Percentiles rank a stretch among this genome's conserved stretches.
These are phyloP conservation scores for Drosophila kohkoa DNA, from an alignment of 1,140 invertebrate genomes.

Conservation along the genomic window DNA sequence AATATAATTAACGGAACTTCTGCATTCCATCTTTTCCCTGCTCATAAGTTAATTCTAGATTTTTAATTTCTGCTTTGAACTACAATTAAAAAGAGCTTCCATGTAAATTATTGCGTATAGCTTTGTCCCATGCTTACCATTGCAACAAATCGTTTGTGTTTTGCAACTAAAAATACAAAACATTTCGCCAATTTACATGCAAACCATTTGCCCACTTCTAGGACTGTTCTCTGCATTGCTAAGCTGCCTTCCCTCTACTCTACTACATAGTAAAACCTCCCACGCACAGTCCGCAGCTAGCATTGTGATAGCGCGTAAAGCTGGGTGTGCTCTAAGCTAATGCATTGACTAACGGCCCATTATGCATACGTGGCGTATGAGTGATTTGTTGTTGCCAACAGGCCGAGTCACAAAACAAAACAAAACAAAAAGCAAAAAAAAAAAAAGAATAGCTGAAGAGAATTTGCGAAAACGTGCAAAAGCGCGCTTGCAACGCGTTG, in stretches of 20 bases:
- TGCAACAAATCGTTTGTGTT: neutral
- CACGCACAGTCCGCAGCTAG: neutral
- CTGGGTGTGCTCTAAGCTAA: conserved; percentile 46
- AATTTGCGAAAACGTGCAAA: conserved; percentile 30
- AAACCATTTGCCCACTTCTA: conserved; percentile 52
- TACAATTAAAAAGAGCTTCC: neutral
- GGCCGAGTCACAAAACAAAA: neutral
- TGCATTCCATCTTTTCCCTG: no score
- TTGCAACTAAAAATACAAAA: conserved; percentile 28
- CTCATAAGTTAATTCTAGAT: neutral
- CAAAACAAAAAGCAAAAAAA: no score
- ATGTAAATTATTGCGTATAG: conserved; percentile 6
- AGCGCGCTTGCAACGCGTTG: conserved; percentile 43
- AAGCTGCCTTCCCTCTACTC: neutral
- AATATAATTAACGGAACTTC: no score
- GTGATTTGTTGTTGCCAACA: conserved; percentile 51
- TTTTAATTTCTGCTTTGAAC: neutral
- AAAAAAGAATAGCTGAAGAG: conserved; percentile 22
- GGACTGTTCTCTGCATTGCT: conserved; percentile 25
- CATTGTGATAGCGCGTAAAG: conserved; percentile 5
- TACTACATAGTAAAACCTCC: no score
- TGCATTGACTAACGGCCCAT: conserved; percentile 76
- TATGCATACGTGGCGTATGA: conserved; percentile 49
- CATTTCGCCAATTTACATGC: conserved; percentile 44
- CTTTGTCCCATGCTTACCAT: neutral